These are phyloP conservation scores for Eurystomus gularis DNA, from an alignment of 2,113 vertebrate species.

Conservation along the genomic window DNA sequence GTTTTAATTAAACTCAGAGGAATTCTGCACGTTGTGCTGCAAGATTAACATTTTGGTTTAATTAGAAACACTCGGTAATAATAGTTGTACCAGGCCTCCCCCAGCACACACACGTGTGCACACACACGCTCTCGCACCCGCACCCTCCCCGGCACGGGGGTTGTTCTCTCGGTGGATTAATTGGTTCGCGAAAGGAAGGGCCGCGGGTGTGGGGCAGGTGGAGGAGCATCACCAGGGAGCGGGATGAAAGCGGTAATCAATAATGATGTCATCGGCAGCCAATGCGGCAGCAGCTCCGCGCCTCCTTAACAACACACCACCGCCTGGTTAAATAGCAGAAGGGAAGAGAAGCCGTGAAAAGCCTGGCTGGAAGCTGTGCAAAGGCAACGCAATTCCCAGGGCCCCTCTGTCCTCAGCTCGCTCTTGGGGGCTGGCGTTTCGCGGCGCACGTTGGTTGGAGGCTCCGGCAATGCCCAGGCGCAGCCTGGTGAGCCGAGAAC, in stretches of 20 bases:
- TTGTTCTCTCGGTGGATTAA: not conserved
- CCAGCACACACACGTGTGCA: not conserved
- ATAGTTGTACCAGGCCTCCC: conserved; percentile 8
- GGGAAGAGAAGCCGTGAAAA: not conserved
- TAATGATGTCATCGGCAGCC: conserved; percentile 53
- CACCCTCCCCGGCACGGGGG: not conserved
- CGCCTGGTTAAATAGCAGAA: not conserved
- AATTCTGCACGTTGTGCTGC: conserved; percentile 65
- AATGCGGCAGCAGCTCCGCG: not conserved
- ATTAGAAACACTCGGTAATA: conserved; percentile 57
- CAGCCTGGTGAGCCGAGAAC: not conserved
- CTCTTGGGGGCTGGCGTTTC: not conserved
- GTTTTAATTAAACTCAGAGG: conserved; percentile 80
- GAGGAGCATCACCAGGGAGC: not conserved
- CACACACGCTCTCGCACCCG: fast-evolving
- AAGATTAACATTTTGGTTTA: conserved; percentile 75
- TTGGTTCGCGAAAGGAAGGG: not conserved
- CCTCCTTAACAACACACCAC: not conserved
- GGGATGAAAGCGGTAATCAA: not conserved
- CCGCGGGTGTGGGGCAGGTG: not conserved
- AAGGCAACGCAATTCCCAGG: not conserved
- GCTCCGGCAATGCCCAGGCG: not conserved
- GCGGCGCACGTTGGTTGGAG: not conserved
- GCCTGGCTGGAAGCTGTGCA: conserved; percentile 9
- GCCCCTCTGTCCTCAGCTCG: not conserved